A percentile compares a stretch with the other conserved stretches of the same genome.
Conservation (phyloP, 2,113 vertebrate species). For the Oryzias melastigma region DNA sequence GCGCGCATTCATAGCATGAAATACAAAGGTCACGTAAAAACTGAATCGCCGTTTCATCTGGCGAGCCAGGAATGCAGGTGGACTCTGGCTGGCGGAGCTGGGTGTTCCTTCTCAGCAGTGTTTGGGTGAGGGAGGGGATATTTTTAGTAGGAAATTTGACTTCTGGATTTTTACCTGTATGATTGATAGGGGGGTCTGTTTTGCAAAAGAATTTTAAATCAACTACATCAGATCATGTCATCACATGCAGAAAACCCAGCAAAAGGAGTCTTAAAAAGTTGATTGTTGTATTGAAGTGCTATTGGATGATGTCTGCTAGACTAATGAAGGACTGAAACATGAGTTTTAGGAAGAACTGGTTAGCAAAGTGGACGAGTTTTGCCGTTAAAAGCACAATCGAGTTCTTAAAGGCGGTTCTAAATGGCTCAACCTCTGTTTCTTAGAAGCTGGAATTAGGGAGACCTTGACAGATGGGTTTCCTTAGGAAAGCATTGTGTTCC, state of each 20-base stretch:
- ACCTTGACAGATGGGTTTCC: conserved; percentile 65
- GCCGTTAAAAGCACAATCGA: conserved; percentile 1
- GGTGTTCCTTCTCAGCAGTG: conserved; percentile 28
- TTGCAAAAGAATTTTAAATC: conserved; percentile 25
- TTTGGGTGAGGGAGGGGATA: conserved; percentile 45
- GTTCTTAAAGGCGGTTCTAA: conserved; percentile 28
- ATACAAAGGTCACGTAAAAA: conserved; percentile 48
- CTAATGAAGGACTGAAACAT: conserved; percentile 26
- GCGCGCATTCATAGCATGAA: conserved; percentile 45
- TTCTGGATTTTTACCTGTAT: conserved; percentile 19
- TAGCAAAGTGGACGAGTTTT: conserved; percentile 17
- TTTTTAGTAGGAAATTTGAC: conserved; percentile 39
- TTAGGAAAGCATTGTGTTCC: conserved; percentile 37
- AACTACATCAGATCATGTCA: conserved; percentile 29
- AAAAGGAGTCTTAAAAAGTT: conserved; percentile 25
- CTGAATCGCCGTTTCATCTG: conserved; percentile 16
- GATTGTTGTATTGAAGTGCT: conserved; percentile 32
- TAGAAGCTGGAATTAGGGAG: conserved; percentile 60
- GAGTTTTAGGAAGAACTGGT: neutral
- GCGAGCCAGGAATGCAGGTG: conserved; percentile 56
- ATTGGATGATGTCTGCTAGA: conserved; percentile 47
- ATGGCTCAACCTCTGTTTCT: conserved; percentile 35
- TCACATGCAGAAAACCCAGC: conserved; percentile 31
- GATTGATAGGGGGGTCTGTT: conserved; percentile 25
- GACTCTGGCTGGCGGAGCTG: conserved; percentile 30